Percentiles rank a stretch among this genome's conserved stretches.
These are phyloP conservation scores for Menidia beryllina DNA, from an alignment of 2,113 vertebrate species.

Conservation along the genomic window DNA sequence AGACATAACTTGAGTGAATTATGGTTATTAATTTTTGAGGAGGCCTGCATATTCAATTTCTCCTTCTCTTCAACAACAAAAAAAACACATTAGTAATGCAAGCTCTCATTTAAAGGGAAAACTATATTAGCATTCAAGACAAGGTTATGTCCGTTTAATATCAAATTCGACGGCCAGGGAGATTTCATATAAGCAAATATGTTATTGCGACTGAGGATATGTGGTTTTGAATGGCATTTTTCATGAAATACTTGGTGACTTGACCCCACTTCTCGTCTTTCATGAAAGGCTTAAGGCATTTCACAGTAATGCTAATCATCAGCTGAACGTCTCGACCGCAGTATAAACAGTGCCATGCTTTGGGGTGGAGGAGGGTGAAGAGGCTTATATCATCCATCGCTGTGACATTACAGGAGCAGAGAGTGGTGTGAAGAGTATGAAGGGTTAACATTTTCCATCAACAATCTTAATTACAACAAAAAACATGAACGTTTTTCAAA, in stretches of 20 bases:
- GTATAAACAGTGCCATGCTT: constrained; percentile 45
- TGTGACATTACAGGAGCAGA: constrained; percentile 41
- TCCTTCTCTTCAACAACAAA: constrained; percentile 36
- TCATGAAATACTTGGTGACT: constrained; percentile 54
- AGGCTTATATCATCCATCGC: constrained; percentile 55
- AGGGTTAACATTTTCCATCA: constrained; percentile 24
- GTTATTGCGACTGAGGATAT: constrained; percentile 39
- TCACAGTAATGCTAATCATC: constrained; percentile 49
- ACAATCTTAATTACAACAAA: neutral
- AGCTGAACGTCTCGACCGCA: constrained; percentile 48
- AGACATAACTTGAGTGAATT: constrained; percentile 59
- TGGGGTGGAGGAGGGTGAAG: constrained; percentile 31
- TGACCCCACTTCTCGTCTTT: constrained; percentile 56
- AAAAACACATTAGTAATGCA: constrained; percentile 43
- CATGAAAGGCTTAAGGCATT: constrained; percentile 50
- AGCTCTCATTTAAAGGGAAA: constrained; percentile 37
- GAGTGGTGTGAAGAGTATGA: constrained; percentile 36
- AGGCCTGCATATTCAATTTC: constrained; percentile 56
- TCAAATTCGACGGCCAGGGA: constrained; percentile 43
- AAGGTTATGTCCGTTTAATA: constrained; percentile 30
- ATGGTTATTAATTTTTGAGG: constrained; percentile 52
- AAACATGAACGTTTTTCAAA: constrained; percentile 18
- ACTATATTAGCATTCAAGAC: constrained; percentile 40
- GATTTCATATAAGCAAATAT: constrained; percentile 45
- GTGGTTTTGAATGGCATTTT: constrained; percentile 41